These are phyloP conservation scores for Reticulitermes speratus DNA, from an alignment of 1,140 invertebrate species.

Conservation along the genomic window DNA sequence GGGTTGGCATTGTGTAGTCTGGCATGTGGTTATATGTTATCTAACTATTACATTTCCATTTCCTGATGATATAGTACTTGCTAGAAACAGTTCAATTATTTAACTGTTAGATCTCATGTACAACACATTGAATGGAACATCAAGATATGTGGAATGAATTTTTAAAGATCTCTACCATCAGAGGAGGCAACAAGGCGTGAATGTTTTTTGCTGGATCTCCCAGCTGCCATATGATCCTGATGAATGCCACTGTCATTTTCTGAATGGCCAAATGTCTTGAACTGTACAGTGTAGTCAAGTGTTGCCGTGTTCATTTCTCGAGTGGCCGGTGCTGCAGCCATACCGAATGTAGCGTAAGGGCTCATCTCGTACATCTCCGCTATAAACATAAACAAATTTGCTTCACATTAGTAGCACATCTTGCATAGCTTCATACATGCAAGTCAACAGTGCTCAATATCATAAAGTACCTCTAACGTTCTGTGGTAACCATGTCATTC, in stretches of 20 bases:
- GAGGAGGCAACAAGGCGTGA: conserved; percentile 37
- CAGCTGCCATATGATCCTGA: conserved; percentile 7
- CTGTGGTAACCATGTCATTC: no score
- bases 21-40: no score
- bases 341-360: conserved; percentile 33
- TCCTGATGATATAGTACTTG: no score
- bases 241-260: conserved; percentile 26
- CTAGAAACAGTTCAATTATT: no score
- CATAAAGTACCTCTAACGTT: no score
- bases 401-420: no score
- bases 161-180: conserved; percentile 45
- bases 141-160: background rate
- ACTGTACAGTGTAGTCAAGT: conserved; percentile 33
- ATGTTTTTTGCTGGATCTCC: conserved; percentile 17
- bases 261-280: conserved; percentile 32
- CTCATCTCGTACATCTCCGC: conserved; percentile 33
- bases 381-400: background rate
- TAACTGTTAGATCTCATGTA: no score
- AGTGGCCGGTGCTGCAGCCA: background rate
- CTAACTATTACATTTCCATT: no score
- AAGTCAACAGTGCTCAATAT: no score
- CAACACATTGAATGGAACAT: no score
- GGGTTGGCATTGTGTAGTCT: no score
- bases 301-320: conserved; percentile 20
- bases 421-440: no score